These are phyloP conservation scores for Drosophila barbarae DNA, from an alignment of 2,888 invertebrate genomes.

Conservation along the genomic window DNA sequence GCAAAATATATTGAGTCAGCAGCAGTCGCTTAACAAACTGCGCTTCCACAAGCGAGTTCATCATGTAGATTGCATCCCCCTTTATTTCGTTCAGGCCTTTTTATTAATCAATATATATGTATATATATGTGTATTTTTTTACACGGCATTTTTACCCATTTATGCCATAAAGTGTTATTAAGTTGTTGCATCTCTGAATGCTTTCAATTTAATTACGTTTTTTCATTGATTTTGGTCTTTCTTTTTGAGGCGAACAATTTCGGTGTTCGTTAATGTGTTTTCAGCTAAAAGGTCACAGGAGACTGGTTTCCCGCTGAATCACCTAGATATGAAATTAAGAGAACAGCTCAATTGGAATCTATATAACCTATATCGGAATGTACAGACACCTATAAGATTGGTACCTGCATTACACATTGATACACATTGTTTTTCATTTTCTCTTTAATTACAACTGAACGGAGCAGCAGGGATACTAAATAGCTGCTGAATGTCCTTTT, in stretches of 20 bases:
- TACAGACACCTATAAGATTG: no score
- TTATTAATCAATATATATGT: slow-evolving; percentile 42
- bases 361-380: no score
- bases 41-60: slow-evolving; percentile 9
- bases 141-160: slow-evolving; percentile 11
- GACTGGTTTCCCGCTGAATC: not conserved
- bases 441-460: no score
- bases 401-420: not conserved
- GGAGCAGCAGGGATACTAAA: not conserved
- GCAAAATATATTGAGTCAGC: slow-evolving; percentile 24
- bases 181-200: slow-evolving; percentile 39
- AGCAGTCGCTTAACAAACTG: slow-evolving; percentile 11
- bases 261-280: slow-evolving; percentile 1
- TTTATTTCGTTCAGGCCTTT: slow-evolving; percentile 6
- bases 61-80: slow-evolving; percentile 3
- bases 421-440: no score
- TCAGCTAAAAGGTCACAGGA: not conserved
- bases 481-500: not conserved
- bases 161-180: slow-evolving; percentile 31
- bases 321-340: not conserved
- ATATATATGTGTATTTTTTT: slow-evolving; percentile 25
- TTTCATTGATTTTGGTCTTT: slow-evolving; percentile 25
- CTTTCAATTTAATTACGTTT: slow-evolving; percentile 72
- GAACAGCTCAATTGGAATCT: no score
- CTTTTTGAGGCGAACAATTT: slow-evolving; percentile 1